These are phyloP conservation scores for Portunus trituberculatus DNA, from an alignment of 1,140 invertebrate genomes.

Conservation along the genomic window DNA sequence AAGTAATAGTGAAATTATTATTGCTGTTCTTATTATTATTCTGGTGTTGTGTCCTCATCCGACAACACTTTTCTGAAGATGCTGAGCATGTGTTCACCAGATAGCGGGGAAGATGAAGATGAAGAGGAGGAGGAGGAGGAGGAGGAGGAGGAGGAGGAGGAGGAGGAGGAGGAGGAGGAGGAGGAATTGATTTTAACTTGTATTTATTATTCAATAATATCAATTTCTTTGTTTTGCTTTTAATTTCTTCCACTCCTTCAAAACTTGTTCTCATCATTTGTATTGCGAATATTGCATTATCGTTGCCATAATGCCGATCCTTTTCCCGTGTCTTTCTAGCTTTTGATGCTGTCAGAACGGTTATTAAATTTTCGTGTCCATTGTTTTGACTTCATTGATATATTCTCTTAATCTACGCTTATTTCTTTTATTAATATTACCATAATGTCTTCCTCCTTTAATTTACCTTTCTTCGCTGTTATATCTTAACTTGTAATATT, in stretches of 20 bases:
- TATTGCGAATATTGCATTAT: background rate
- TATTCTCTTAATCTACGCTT: background rate
- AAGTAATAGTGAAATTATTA: background rate
- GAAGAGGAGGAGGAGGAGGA: background rate
- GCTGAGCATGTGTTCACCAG: too few relatives aligned
- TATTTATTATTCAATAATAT: too few relatives aligned
- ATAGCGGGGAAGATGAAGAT: background rate
- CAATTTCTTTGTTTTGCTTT: too few relatives aligned
- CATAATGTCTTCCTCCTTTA: background rate
- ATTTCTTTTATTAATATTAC: background rate
- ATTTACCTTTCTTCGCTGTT: background rate
- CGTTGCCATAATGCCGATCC: background rate
- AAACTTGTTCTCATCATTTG: background rate
- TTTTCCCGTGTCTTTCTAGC: background rate
- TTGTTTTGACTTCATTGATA: background rate
- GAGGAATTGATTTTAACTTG: too few relatives aligned
- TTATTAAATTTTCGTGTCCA: background rate
- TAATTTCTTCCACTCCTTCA: too few relatives aligned
- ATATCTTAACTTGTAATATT: background rate
- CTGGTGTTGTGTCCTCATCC: too few relatives aligned
- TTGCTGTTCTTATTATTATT: background rate
- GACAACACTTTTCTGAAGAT: too few relatives aligned
- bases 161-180: background rate
- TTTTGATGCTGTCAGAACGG: background rate
- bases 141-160: background rate